These are phyloP conservation scores for Rhopalosiphum maidis DNA, from an alignment of 1,140 invertebrate species.

Conservation along the genomic window DNA sequence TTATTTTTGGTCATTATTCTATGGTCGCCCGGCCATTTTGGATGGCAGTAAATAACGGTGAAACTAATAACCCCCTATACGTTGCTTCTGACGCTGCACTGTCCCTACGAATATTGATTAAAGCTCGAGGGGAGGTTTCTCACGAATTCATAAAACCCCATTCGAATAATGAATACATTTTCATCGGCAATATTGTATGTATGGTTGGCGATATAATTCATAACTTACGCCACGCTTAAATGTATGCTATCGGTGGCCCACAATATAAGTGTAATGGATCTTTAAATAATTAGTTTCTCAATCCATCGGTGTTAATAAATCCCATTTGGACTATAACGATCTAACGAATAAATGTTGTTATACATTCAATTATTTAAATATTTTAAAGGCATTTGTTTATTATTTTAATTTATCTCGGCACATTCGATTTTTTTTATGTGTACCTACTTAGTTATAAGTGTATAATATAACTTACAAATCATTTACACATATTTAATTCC, in stretches of 20 bases:
- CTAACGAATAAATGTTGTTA: background rate
- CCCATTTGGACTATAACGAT: background rate
- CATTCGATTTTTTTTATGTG: background rate
- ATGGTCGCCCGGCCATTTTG: conserved; percentile 37
- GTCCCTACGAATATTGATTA: conserved; percentile 40
- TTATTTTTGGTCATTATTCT: background rate
- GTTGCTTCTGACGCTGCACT: background rate
- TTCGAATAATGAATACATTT: conserved; percentile 36
- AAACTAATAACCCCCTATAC: background rate
- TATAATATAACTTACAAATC: background rate
- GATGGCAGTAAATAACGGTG: conserved; percentile 18
- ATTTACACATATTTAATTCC: background rate
- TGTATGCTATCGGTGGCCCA: too few relatives aligned
- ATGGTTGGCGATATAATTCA: background rate
- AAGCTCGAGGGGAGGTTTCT: conserved; percentile 43
- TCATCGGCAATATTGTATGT: background rate
- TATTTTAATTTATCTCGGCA: background rate
- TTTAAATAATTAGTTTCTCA: background rate
- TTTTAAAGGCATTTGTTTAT: background rate
- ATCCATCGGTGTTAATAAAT: background rate
- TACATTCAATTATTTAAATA: background rate
- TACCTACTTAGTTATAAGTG: background rate
- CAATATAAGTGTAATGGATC: background rate
- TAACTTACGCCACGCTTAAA: background rate
- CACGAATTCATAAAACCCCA: conserved; percentile 18